phyloP scores from a whole-genome alignment of 1,140 invertebrate species.

The Papilio helenus region DNA sequence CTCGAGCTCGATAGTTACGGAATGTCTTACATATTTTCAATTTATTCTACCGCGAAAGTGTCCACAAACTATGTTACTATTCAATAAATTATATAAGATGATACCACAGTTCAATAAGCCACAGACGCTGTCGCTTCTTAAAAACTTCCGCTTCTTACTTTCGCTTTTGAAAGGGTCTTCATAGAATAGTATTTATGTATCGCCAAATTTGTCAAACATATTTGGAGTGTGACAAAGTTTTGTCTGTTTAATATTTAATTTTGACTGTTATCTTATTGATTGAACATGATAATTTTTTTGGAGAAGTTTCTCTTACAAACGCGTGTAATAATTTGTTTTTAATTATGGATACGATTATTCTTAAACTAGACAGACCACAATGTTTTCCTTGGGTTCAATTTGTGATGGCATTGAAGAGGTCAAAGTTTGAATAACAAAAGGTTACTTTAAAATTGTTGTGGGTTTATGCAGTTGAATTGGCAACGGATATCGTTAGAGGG shows the following conservation, averaged over 20 bases:
- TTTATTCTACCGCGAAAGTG: constrained; percentile 1
- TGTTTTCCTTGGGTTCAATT: not conserved
- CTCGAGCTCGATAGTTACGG: constrained; percentile 9
- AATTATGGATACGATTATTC: too few species aligned
- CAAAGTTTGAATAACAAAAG: not conserved
- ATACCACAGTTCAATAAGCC: not conserved
- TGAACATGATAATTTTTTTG: not conserved
- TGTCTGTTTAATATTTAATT: too few species aligned
- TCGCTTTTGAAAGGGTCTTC: constrained; percentile 32
- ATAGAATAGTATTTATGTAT: constrained; percentile 11
- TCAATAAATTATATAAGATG: constrained; percentile 1
- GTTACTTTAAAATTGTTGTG: not conserved
- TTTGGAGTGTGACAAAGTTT: not conserved
- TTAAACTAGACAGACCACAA: too few species aligned
- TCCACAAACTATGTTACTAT: not conserved
- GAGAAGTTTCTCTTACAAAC: not conserved
- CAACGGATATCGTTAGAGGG: constrained; percentile 26
- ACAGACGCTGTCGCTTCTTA: not conserved
- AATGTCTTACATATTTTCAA: constrained; percentile 25
- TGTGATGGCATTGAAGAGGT: not conserved
- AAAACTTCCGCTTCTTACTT: constrained; percentile 26
- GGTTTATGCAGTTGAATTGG: constrained; percentile 26
- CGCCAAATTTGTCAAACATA: not conserved
- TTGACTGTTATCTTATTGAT: not conserved
- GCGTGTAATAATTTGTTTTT: not conserved